Percentiles rank a stretch among this genome's conserved stretches.
Evolutionary conservation across 2,888 invertebrate species (phyloP).

Genomic region (Daptonema setosum): DNA sequence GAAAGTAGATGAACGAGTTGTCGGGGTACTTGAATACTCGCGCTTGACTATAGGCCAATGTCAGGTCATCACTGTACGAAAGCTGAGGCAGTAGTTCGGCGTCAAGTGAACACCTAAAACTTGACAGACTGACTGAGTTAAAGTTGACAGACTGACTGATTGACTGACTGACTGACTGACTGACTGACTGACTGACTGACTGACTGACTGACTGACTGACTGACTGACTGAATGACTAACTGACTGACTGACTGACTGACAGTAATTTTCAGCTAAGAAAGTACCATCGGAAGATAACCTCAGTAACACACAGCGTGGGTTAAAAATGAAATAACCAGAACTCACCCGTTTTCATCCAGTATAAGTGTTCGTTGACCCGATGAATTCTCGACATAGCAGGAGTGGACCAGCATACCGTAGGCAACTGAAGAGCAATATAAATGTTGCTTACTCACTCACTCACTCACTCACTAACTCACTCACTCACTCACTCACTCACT

Average conservation of each 20-base stretch:
- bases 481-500: no score
- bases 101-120: conserved; percentile 8
- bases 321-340: neutral
- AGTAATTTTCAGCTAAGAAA: neutral
- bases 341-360: conserved; percentile 5
- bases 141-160: neutral
- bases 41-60: conserved; percentile 3
- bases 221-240: neutral
- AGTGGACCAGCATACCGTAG: conserved; percentile 9
- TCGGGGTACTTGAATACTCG: conserved; percentile 10
- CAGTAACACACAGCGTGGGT: no score
- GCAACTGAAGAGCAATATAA: neutral
- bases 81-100: conserved; percentile 3
- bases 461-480: no score
- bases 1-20: conserved; percentile 7
- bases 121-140: neutral
- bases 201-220: neutral
- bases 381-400: conserved; percentile 6
- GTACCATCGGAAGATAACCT: neutral
- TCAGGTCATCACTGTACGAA: conserved; percentile 4
- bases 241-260: neutral
- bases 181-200: neutral
- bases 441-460: no score
- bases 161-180: neutral
- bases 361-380: conserved; percentile 3